Conservation (phyloP, 2,113 vertebrate species). For the Zosterops borbonicus region DNA sequence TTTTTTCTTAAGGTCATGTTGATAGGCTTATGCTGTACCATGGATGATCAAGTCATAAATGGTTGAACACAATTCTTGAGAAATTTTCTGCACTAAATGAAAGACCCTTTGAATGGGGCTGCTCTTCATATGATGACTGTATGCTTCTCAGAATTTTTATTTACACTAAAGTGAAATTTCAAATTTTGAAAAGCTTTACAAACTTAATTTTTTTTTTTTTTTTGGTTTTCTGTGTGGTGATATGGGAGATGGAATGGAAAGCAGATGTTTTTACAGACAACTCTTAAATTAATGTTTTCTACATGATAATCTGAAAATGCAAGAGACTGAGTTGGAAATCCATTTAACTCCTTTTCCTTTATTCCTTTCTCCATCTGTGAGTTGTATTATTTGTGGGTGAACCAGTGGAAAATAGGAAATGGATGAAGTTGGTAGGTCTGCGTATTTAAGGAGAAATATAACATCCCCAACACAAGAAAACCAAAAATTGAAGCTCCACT, state of each 20-base stretch:
- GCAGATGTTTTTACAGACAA: neutral
- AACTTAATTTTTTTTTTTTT: neutral
- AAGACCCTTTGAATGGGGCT: neutral
- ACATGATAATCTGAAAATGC: neutral
- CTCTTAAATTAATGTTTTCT: neutral
- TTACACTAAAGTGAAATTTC: neutral
- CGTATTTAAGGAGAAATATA: neutral
- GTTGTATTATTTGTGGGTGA: neutral
- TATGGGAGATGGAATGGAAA: neutral
- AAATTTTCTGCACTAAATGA: neutral
- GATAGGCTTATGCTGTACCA: neutral
- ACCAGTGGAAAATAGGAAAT: neutral
- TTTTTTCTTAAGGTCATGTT: neutral
- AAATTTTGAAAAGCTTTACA: neutral
- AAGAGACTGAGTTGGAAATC: neutral
- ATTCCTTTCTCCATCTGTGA: neutral
- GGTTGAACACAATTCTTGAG: neutral
- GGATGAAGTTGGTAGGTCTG: neutral
- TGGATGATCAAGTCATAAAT: neutral
- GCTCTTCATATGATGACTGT: neutral
- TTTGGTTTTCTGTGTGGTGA: neutral
- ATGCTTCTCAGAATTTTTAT: neutral
- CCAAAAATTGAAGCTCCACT: neutral
- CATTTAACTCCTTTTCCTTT: neutral
- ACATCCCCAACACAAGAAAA: neutral